These are phyloP conservation scores for Chaitophorus viminalis DNA, from an alignment of 2,888 invertebrate species.

Conservation along the genomic window DNA sequence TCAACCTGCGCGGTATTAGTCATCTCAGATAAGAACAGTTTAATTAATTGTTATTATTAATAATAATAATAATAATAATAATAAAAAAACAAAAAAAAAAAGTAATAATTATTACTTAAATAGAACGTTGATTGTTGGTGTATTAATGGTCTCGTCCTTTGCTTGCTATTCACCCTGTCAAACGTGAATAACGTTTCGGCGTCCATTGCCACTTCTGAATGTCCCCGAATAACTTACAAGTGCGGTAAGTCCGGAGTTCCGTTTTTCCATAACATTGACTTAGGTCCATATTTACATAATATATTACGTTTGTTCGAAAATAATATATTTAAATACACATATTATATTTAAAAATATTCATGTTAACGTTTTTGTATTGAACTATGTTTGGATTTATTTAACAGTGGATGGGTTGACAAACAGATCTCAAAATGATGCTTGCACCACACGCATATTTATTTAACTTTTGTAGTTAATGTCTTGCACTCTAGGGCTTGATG, in stretches of 20 bases:
- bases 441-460: neutral
- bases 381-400: neutral
- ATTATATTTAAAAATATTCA: neutral
- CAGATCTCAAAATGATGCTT: neutral
- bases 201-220: slow-evolving; percentile 45
- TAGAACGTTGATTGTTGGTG: slow-evolving; percentile 47
- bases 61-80: slow-evolving; percentile 48
- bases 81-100: slow-evolving; percentile 37
- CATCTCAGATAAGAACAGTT: slow-evolving; percentile 47
- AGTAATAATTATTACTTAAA: slow-evolving; percentile 42
- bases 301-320: neutral
- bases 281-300: neutral
- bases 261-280: neutral
- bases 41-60: slow-evolving; percentile 59
- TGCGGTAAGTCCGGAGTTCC: slow-evolving; percentile 36
- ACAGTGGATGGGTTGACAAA: neutral
- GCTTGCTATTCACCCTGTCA: slow-evolving; percentile 14
- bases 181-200: slow-evolving; percentile 45
- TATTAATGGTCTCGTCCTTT: slow-evolving; percentile 58
- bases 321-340: neutral
- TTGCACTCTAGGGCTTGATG: neutral
- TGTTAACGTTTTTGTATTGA: neutral
- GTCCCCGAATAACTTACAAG: slow-evolving; percentile 33
- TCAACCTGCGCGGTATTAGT: slow-evolving; percentile 48
- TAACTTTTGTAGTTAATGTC: neutral